Percentiles rank a stretch among this genome's conserved stretches.
Conservation (phyloP, 2,888 invertebrate species). For the Theretra japonica region DNA sequence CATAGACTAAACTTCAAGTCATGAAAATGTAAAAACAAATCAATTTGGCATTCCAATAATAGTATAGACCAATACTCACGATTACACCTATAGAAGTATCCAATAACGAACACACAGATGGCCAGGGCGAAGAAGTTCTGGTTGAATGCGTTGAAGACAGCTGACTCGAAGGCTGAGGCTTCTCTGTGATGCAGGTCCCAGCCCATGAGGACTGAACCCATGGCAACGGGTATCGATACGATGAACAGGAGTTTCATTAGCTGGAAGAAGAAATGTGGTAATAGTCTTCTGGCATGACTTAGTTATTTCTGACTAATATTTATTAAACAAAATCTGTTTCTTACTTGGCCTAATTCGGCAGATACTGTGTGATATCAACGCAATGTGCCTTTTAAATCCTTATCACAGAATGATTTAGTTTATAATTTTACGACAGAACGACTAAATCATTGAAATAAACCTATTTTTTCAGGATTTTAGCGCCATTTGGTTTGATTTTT, state of each 20-base stretch:
- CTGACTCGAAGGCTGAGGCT: constrained; percentile 73
- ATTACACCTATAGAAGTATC: constrained; percentile 73
- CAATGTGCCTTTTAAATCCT: no score
- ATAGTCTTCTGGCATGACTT: no score
- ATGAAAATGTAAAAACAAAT: no score
- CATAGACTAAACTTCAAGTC: no score
- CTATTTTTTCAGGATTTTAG: no score
- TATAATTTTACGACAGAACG: no score
- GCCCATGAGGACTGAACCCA: constrained; percentile 73
- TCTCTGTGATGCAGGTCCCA: constrained; percentile 77
- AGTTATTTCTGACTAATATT: neutral
- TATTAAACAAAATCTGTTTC: neutral
- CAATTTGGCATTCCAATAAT: neutral
- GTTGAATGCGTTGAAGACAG: constrained; percentile 74
- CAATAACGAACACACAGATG: constrained; percentile 74
- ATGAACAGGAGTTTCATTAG: constrained; percentile 66
- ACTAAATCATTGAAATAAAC: no score
- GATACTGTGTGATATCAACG: no score
- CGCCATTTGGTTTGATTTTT: no score
- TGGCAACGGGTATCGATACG: constrained; percentile 67
- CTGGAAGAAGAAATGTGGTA: constrained; percentile 52
- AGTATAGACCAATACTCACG: constrained; percentile 57
- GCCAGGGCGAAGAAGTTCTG: constrained; percentile 79
- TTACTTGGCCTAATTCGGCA: no score
- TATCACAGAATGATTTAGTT: no score